Conservation (phyloP, 2,888 invertebrate genomes). For the Mythimna vitellina region DNA sequence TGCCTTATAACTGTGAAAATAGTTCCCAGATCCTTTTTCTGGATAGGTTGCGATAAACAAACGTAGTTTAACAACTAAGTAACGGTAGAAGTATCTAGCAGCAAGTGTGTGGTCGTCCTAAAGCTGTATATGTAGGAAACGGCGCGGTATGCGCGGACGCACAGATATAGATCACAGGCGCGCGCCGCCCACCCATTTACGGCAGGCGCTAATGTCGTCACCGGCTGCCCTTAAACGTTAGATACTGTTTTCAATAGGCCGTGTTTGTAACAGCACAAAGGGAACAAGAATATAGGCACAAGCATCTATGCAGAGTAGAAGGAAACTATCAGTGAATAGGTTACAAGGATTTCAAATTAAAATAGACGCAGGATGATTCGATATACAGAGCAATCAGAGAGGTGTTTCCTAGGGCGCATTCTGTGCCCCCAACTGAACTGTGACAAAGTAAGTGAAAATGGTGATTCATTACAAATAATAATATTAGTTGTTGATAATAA, state of each 20-base stretch:
- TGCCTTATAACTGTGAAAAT: neutral
- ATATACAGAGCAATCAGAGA: neutral
- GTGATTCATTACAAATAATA: constrained; percentile 20
- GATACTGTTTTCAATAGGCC: constrained; percentile 44
- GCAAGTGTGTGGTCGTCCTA: constrained; percentile 48
- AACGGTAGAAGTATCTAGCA: constrained; percentile 1
- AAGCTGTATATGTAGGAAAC: constrained; percentile 69
- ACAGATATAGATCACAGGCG: constrained; percentile 78
- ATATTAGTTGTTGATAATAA: constrained; percentile 24
- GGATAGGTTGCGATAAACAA: neutral
- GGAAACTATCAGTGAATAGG: neutral
- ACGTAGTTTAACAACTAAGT: neutral
- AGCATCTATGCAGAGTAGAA: neutral
- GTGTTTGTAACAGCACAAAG: constrained; percentile 20
- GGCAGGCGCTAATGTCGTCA: constrained; percentile 69
- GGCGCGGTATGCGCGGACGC: constrained; percentile 69
- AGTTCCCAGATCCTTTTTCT: neutral
- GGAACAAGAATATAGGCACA: neutral
- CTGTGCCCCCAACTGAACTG: constrained; percentile 10
- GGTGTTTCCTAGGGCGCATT: neutral
- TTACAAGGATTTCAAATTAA: neutral
- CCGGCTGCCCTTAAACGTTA: constrained; percentile 60
- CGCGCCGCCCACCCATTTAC: constrained; percentile 77
- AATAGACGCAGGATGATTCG: too few species aligned
- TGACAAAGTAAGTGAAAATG: constrained; percentile 7